Percentiles rank a stretch among this genome's conserved stretches.
Evolutionary conservation across 2,113 vertebrate species (phyloP).

Genomic region (Mohoua ochrocephala): DNA sequence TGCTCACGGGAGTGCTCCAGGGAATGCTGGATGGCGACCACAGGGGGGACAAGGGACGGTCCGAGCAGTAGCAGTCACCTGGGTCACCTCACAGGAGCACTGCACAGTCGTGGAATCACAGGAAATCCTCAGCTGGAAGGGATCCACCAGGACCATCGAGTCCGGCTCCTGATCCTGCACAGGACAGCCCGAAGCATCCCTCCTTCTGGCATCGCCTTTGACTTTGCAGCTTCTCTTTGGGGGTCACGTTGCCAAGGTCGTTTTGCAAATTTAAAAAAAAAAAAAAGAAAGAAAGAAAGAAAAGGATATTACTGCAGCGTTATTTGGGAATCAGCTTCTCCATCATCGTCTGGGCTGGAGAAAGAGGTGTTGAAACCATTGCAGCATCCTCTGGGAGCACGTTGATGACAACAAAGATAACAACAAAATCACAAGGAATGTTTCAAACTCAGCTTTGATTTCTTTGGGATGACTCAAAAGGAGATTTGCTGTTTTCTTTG

Average conservation of each 20-base stretch:
- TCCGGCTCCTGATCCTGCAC: not conserved
- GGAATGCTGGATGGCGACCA: accelerated
- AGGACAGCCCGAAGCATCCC: not conserved
- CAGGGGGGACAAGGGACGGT: accelerated
- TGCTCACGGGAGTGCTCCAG: accelerated
- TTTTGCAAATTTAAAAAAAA: not conserved
- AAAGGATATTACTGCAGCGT: not conserved
- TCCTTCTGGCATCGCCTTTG: not conserved
- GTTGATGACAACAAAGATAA: not conserved
- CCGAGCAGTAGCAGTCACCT: not conserved
- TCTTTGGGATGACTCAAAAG: not conserved
- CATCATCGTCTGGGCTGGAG: not conserved
- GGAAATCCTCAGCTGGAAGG: not conserved
- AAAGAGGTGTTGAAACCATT: not conserved
- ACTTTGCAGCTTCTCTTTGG: not conserved
- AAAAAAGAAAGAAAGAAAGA: accelerated
- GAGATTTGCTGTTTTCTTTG: not conserved
- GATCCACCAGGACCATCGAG: not conserved
- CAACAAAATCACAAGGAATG: not conserved
- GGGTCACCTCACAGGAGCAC: not conserved
- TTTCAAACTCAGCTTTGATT: not conserved
- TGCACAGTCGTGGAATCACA: not conserved
- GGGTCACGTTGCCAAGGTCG: not conserved
- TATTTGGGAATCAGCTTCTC: not conserved
- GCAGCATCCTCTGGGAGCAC: not conserved